These are phyloP conservation scores for Phrynosoma platyrhinos DNA, from an alignment of 2,113 vertebrate genomes.

Conservation along the genomic window DNA sequence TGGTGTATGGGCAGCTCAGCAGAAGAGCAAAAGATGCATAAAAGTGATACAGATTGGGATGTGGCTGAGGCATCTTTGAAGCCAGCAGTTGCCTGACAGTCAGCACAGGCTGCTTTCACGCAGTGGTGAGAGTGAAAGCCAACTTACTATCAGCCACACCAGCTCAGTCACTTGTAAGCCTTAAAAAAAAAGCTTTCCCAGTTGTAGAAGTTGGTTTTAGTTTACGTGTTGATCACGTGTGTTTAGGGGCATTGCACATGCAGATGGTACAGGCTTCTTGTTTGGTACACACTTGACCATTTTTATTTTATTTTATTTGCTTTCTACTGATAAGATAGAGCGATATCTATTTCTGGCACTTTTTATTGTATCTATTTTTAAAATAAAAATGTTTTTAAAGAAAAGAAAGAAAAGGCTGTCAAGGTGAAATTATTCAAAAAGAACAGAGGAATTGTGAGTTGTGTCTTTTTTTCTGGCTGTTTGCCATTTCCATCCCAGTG, in stretches of 20 bases:
- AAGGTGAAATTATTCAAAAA: not conserved
- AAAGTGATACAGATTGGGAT: not conserved
- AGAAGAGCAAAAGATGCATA: not conserved
- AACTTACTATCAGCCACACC: not conserved
- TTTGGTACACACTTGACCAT: not conserved
- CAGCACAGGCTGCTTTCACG: not conserved
- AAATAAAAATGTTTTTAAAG: conserved; percentile 21
- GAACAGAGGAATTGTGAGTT: not conserved
- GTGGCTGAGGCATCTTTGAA: not conserved
- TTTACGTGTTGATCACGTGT: not conserved
- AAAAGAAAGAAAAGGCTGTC: not conserved
- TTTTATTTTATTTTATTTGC: not conserved
- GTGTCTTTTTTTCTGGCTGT: not conserved
- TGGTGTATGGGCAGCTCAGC: not conserved
- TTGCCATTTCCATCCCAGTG: not conserved
- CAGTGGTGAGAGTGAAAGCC: not conserved
- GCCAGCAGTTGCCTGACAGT: not conserved
- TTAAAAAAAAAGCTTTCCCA: not conserved
- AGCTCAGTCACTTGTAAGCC: not conserved
- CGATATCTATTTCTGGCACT: not conserved
- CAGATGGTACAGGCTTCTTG: not conserved
- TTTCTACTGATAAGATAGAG: not conserved
- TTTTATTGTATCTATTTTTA: conserved; percentile 1
- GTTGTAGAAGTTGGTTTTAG: not conserved
- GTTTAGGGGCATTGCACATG: not conserved